Evolutionary conservation across 2,888 invertebrate genomes (phyloP), one percentile per base, ranked within the genome.

Genomic region (Salticus scenicus): DNA sequence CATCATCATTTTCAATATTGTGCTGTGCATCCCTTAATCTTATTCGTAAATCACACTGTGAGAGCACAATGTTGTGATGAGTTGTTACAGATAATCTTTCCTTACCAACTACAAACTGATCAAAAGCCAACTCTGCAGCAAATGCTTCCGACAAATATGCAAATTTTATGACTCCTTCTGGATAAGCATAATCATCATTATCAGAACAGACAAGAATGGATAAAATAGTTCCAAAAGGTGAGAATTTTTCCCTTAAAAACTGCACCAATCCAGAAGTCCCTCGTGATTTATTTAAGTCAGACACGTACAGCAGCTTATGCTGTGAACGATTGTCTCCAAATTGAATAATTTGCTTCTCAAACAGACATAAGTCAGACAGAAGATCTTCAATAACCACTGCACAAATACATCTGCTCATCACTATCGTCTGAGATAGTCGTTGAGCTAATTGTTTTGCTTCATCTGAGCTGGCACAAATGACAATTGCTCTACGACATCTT

Each of bases 111-210:
- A 78, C 64, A 33, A 30, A 79, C 17, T 85, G 79, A 41, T 85
- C 85, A 51, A 67, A 79, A 5, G 85, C 85, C 1, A 85, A 37
- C 30, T 85, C 85, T 17, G 85, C 85, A 24, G 85, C 85, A 75
- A 70, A 85, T 1, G 85, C 78, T 70, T 85, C 85, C 0, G 85
- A 85, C 8, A 85, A 74, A 37, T 75, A 57, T 1, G 79, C 69
- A 75, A 79, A 85, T 33, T 37, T 57, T 8, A 85, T 79, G 0
- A 85, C 79, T 14, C 70, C 85, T 79, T 85, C 85, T 20, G 74
- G 79, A 75, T 20, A 27, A 0, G 79, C 78, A 75, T 51, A 79
- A 0, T 70, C 75, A 79, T 79, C 74, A 41, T 74, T 47, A n/a
- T 69, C 70, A 28, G 72, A 37, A 28, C 72, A 70, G 27, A 85